Base-by-base conservation (phyloP, 2,888 invertebrate genomes). In the Acanthosepion esculentum region DNA sequence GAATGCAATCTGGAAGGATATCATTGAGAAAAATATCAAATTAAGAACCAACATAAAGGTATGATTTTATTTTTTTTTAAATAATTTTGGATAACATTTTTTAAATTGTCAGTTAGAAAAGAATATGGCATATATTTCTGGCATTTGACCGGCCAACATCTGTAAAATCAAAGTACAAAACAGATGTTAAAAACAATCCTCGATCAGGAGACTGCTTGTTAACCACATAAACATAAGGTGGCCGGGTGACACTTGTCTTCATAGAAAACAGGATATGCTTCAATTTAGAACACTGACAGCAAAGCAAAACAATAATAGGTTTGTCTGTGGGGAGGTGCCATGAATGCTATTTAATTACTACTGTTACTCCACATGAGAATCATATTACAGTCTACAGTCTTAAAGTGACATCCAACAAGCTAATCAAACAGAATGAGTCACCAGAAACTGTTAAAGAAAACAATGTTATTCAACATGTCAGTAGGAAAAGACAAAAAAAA, bases 351-450 rank as follows among this genome's bases (percentile, higher is more conserved):
- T 78, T 78, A 78, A 78, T 78, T 78, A 78, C 78, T 78, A 78
- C n/a, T n/a, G 78, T 78, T 78, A 78, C 78, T 10, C 78, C n/a
- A 78, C 78, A 78, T 33, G n/a, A 78, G n/a, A 78, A 78, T 78
- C 78, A 78, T 78, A 78, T 78, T 78, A 78, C 78, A 12, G 78
- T 78, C 78, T 78, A 78, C n/a, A 78, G 78, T n/a, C n/a, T 33
- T 78, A 78, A 78, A 78, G 78, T 78, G 78, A 78, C 78, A 78
- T 78, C 78, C n/a, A 78, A 78, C 78, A n/a, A 33, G 78, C 78
- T 78, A 78, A 78, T 78, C 78, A 78, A 78, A 78, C 78, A n/a
- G 78, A 78, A 78, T 78, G 78, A 78, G n/a, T 78, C 78, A 78
- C 78, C 5, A n/a, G 78, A n/a, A 78, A 78, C 78, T 59, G 59